A percentile compares a stretch with the other conserved stretches of the same genome.
These are phyloP conservation scores for Falco concolor DNA, from an alignment of 2,797 vertebrate genomes.

Conservation along the genomic window DNA sequence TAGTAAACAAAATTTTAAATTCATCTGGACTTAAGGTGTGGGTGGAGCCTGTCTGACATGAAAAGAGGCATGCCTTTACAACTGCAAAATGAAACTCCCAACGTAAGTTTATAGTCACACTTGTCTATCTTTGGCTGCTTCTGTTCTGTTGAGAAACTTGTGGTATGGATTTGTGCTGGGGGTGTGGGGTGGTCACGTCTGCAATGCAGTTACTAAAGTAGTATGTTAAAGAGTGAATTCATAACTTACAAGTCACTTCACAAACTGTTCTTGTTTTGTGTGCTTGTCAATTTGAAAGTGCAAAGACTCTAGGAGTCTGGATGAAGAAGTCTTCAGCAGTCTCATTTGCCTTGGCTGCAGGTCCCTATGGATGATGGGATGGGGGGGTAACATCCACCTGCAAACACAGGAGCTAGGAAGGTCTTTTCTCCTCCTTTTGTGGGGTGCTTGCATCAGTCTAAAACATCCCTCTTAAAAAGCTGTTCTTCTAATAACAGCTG, in stretches of 20 bases:
- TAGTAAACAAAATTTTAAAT: not conserved
- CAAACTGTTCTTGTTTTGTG: not conserved
- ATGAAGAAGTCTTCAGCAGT: not conserved
- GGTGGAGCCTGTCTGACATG: not conserved
- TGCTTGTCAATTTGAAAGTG: not conserved
- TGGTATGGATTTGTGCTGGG: not conserved
- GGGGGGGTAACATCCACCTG: not conserved
- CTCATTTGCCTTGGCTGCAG: not conserved
- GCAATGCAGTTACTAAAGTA: not conserved
- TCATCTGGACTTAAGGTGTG: not conserved
- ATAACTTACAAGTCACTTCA: not conserved
- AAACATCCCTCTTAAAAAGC: not conserved
- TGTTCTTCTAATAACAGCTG: not conserved
- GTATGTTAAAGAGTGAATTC: not conserved
- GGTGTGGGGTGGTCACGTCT: not conserved
- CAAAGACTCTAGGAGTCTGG: not conserved
- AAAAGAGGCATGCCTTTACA: not conserved
- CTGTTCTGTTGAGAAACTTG: not conserved
- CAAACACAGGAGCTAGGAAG: not conserved
- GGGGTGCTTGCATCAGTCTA: not conserved
- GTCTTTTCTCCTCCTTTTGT: not conserved
- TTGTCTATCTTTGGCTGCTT: not conserved
- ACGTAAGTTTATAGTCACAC: not conserved
- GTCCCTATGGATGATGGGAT: not conserved
- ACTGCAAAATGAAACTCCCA: not conserved